phyloP scores from a whole-genome alignment of 2,888 invertebrate genomes.

The Pollenia labialis region DNA sequence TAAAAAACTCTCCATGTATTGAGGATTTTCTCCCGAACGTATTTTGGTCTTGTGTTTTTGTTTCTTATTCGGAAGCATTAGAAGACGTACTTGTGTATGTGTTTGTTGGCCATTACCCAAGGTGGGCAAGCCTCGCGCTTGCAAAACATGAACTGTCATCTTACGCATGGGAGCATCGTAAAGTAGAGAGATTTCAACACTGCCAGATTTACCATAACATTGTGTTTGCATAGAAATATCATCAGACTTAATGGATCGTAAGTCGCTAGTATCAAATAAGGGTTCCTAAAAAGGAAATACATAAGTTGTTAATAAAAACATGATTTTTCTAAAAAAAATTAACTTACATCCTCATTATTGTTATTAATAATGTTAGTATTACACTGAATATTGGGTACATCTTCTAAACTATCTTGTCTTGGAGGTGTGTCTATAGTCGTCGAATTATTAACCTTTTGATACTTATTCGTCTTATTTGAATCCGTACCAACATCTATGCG shows the following conservation, averaged over 20 bases:
- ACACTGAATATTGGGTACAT: constrained; percentile 86
- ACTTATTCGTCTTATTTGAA: constrained; percentile 77
- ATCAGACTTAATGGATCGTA: constrained; percentile 83
- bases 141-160: constrained; percentile 96
- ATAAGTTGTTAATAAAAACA: background rate
- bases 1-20: constrained; percentile 95
- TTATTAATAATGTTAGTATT: constrained; percentile 86
- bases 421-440: constrained; percentile 63
- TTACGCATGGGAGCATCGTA: constrained; percentile 96
- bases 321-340: background rate
- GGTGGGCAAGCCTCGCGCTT: constrained; percentile 92
- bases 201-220: constrained; percentile 87
- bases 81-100: constrained; percentile 91
- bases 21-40: constrained; percentile 94
- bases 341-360: constrained; percentile 89
- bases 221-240: constrained; percentile 84
- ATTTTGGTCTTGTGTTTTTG: constrained; percentile 98
- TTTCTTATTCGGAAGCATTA: constrained; percentile 95
- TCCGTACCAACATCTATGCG: constrained; percentile 86
- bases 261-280: constrained; percentile 84
- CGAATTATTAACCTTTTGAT: constrained; percentile 78
- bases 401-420: constrained; percentile 81
- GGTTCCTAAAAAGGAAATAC: constrained; percentile 80
- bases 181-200: constrained; percentile 93
- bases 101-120: constrained; percentile 88